These are phyloP conservation scores for Drosophila truncata DNA, from an alignment of 1,140 invertebrate species.

Conservation along the genomic window DNA sequence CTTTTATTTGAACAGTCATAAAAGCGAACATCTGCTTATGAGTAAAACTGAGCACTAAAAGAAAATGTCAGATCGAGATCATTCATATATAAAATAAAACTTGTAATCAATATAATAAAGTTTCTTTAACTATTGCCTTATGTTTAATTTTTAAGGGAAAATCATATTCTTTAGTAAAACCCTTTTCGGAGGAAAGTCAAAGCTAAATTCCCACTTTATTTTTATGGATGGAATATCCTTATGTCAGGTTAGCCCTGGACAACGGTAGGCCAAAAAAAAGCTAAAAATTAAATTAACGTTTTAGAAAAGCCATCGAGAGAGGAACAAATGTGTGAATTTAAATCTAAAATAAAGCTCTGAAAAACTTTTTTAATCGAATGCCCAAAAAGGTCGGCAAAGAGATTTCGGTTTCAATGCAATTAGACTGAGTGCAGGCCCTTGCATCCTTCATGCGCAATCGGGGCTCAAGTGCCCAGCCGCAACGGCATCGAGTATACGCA, in stretches of 20 bases:
- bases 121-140: too few species aligned
- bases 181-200: too few species aligned
- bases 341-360: slow-evolving; percentile 2
- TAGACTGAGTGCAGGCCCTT: slow-evolving; percentile 38
- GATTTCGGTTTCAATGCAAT: slow-evolving; percentile 55
- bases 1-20: slow-evolving; percentile 17
- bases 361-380: slow-evolving; percentile 40
- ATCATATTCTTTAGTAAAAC: too few species aligned
- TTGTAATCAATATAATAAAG: too few species aligned
- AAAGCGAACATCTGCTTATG: slow-evolving; percentile 28
- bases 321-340: slow-evolving; percentile 11
- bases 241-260: neutral
- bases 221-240: neutral
- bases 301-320: neutral
- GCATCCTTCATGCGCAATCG: slow-evolving; percentile 7
- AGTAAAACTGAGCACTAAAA: slow-evolving; percentile 2
- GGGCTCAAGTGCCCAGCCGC: slow-evolving; percentile 6
- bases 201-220: neutral
- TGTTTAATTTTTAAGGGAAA: too few species aligned
- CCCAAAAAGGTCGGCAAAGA: slow-evolving; percentile 4
- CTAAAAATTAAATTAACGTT: slow-evolving; percentile 27
- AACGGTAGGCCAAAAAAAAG: slow-evolving; percentile 5
- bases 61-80: neutral
- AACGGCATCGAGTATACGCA: slow-evolving; percentile 32
- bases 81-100: too few species aligned